Percentiles rank a stretch among this genome's conserved stretches.
Conservation (phyloP, 2,113 vertebrate genomes). For the Varanus salvator region DNA sequence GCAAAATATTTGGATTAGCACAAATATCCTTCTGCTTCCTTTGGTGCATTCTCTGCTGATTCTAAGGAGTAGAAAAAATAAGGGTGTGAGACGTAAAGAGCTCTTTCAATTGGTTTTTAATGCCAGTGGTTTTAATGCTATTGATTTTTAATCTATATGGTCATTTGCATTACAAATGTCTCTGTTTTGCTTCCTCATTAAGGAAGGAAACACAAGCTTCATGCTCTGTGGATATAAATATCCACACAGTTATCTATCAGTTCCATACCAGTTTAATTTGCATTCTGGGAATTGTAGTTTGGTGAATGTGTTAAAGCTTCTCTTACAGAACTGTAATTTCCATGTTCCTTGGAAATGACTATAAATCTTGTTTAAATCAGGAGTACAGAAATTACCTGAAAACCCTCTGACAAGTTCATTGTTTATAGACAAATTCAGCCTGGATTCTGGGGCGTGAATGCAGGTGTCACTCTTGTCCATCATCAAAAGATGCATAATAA, state of each 20-base stretch:
- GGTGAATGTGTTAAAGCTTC: neutral
- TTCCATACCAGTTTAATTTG: neutral
- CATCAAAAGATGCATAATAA: slow-evolving; percentile 29
- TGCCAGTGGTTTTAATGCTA: neutral
- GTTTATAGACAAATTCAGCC: neutral
- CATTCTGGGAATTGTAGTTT: neutral
- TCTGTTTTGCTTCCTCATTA: neutral
- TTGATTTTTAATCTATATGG: neutral
- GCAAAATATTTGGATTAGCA: neutral
- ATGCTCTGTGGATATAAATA: neutral
- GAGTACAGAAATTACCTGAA: neutral
- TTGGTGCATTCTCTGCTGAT: neutral
- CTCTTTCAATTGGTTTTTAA: neutral
- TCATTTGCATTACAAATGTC: neutral
- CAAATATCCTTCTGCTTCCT: neutral
- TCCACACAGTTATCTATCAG: too few species aligned
- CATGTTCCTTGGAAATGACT: neutral
- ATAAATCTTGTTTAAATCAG: neutral
- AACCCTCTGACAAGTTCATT: neutral
- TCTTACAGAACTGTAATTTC: neutral
- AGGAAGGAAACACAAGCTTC: neutral
- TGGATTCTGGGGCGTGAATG: neutral
- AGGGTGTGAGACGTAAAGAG: neutral
- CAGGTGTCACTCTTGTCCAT: neutral
- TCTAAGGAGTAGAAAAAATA: neutral